Conservation (phyloP, 2,888 invertebrate genomes). For the Antheraea yamamai region DNA sequence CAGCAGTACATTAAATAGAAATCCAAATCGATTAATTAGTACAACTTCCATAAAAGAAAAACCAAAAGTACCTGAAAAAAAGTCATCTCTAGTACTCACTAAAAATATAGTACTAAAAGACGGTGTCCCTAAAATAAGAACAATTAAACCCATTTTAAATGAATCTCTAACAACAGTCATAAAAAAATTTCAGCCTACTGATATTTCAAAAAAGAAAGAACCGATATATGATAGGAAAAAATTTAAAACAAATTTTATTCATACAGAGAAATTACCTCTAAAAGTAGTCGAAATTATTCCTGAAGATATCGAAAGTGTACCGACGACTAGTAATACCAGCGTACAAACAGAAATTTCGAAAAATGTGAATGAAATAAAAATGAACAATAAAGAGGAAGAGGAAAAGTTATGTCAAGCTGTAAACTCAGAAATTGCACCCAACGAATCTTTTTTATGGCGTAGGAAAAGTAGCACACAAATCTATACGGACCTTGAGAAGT, state of each 20-base stretch:
- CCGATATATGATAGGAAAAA: constrained; percentile 69
- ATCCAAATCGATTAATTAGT: constrained; percentile 60
- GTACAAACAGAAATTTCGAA: constrained; percentile 27
- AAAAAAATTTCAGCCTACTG: constrained; percentile 32
- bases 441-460: constrained; percentile 86
- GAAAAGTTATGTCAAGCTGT: constrained; percentile 56
- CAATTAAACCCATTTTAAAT: constrained; percentile 56
- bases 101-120: constrained; percentile 79
- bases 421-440: constrained; percentile 78
- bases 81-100: constrained; percentile 76
- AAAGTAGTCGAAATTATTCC: constrained; percentile 75
- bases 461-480: constrained; percentile 71
- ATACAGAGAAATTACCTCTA: constrained; percentile 69
- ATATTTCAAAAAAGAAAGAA: constrained; percentile 59
- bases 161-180: constrained; percentile 45
- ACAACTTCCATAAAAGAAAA: constrained; percentile 68
- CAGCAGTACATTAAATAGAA: constrained; percentile 62
- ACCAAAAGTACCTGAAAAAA: constrained; percentile 84
- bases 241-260: constrained; percentile 75
- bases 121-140: constrained; percentile 77
- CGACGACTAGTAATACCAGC: constrained; percentile 30
- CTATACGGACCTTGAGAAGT: constrained; percentile 67
- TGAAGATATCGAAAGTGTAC: constrained; percentile 62
- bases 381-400: constrained; percentile 31
- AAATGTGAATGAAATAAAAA: constrained; percentile 28